A percentile compares a stretch with the other conserved stretches of the same genome.
Conservation (phyloP, 2,113 vertebrate species). For the Jacana jacana region DNA sequence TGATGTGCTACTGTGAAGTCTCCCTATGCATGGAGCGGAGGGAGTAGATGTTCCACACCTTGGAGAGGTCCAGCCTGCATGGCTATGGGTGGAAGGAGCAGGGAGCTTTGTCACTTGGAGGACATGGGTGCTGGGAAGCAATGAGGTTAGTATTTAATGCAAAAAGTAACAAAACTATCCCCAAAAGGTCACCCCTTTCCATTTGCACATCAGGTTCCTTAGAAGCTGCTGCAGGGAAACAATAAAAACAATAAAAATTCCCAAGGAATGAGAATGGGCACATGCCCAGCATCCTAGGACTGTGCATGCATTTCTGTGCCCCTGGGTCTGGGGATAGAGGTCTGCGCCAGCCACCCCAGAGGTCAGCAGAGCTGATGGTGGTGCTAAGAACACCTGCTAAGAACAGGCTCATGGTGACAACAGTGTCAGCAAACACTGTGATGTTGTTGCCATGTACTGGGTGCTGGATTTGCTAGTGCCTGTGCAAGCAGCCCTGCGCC, state of each 20-base stretch:
- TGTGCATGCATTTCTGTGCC: fast-evolving
- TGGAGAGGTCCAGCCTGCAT: not conserved
- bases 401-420: not conserved
- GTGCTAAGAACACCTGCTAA: not conserved
- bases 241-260: too few species aligned
- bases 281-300: too few species aligned
- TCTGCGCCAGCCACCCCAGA: not conserved
- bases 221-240: not conserved
- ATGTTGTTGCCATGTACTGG: fast-evolving
- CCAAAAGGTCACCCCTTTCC: not conserved
- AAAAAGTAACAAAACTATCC: not conserved
- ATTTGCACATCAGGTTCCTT: fast-evolving
- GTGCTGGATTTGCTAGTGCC: not conserved
- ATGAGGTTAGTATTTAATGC: not conserved
- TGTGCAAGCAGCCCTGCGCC: not conserved
- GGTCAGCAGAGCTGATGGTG: not conserved
- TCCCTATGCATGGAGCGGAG: not conserved
- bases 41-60: not conserved
- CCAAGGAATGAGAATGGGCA: not conserved
- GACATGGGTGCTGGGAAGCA: fast-evolving
- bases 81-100: not conserved
- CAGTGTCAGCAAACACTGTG: fast-evolving
- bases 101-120: fast-evolving
- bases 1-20: not conserved
- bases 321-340: not conserved